A percentile compares a stretch with the other conserved stretches of the same genome.
These are phyloP conservation scores for Bubo blakistoni DNA, from an alignment of 2,113 vertebrate genomes.

Conservation along the genomic window DNA sequence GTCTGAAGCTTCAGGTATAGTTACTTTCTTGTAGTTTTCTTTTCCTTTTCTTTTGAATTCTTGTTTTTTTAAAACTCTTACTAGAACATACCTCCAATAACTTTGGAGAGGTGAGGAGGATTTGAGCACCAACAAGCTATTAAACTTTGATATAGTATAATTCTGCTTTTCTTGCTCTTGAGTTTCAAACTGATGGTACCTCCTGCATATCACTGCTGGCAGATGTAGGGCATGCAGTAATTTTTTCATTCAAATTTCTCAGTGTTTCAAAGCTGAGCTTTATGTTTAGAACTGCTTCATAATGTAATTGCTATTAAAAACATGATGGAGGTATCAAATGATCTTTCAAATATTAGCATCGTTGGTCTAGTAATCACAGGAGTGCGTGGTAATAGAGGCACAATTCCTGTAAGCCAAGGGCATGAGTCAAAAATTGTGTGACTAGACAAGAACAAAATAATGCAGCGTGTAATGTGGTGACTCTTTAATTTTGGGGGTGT, in stretches of 20 bases:
- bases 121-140: neutral
- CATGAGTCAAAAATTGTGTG: neutral
- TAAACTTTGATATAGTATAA: neutral
- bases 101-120: neutral
- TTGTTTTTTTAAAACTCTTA: neutral
- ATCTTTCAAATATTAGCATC: neutral
- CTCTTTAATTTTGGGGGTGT: neutral
- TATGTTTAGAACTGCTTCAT: neutral
- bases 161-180: neutral
- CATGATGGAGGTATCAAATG: neutral
- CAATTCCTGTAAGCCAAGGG: neutral
- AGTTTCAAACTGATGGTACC: neutral
- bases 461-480: neutral
- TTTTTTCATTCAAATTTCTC: neutral
- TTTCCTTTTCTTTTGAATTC: neutral
- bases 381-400: neutral
- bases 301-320: neutral
- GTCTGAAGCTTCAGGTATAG: constrained; percentile 88
- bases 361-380: neutral
- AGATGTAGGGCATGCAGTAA: neutral
- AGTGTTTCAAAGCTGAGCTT: neutral
- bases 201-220: neutral
- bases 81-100: neutral
- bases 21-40: neutral
- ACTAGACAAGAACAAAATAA: neutral